A percentile compares a stretch with the other conserved stretches of the same genome.
Evolutionary conservation across 2,113 vertebrate species (phyloP).

Genomic region (Bos javanicus): DNA sequence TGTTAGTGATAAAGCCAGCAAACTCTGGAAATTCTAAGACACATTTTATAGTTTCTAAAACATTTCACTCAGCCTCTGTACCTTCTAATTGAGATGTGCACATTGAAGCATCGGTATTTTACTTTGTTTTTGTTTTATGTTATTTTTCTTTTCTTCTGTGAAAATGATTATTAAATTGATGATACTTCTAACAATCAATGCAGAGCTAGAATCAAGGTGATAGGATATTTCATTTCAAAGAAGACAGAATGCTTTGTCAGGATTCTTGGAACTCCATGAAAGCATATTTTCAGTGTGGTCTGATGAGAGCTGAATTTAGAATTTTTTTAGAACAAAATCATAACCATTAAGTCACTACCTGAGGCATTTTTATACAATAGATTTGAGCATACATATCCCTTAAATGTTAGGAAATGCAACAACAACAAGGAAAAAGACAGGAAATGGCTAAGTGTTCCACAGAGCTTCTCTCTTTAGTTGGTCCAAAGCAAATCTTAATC

Average conservation of each 20-base stretch:
- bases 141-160: not conserved
- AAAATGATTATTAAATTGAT: slow-evolving; percentile 1
- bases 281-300: not conserved
- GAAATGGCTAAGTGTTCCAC: not conserved
- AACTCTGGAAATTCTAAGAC: not conserved
- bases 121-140: not conserved
- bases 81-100: not conserved
- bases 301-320: slow-evolving; percentile 14
- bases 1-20: not conserved
- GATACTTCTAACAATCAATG: not conserved
- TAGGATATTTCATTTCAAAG: not conserved
- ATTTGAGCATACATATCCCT: not conserved
- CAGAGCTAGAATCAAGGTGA: not conserved
- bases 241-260: not conserved
- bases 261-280: not conserved
- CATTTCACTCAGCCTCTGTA: not conserved
- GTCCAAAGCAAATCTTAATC: not conserved
- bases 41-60: not conserved
- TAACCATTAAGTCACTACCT: not conserved
- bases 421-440: not conserved
- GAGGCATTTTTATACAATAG: not conserved
- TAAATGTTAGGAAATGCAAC: not conserved
- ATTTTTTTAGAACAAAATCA: not conserved
- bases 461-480: not conserved
- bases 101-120: not conserved